Base-by-base conservation (phyloP, 2,888 invertebrate species). In the Monochamus alternatus region DNA sequence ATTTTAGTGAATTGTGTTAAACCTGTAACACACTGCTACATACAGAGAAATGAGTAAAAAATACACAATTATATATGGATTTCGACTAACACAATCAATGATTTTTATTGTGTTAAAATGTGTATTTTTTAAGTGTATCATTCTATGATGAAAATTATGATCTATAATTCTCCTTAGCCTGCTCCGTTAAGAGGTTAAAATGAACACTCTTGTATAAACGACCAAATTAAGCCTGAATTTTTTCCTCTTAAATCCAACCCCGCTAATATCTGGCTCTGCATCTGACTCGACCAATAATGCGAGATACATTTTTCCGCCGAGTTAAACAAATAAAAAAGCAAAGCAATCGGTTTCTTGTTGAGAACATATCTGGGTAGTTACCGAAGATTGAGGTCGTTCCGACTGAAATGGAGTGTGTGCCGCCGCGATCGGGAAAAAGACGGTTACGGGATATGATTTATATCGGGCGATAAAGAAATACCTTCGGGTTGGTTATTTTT, bases 311-410 rank as follows among this genome's bases (percentile, higher is more conserved):
- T 47, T 66, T 66, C 73, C 66, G 51, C 59, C 44, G n/a, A 47
- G 66, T 73, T 73, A 58, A 66, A 62, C 73, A 73, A 73, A 73
- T 73, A 73, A 60, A 73, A 72, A 47, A 73, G 73, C 59, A 73
- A 66, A 62, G 73, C 72, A 75, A 75, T 75, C 67, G 73, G 63
- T 73, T 73, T 67, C 73, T 73, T 73, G 73, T 73, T 63, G 66
- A 67, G 79, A 74, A 76, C 75, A 66, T 66, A 66, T 66, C 51
- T 66, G 31, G 66, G 66, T 66, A 66, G 66, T 78, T 77, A 77
- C 77, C 79, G 77, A 81, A 78, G 78, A 81, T 81, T 76, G 80
- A 77, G 77, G 76, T 75, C 74, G 76, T 80, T 81, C 77, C 72
- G 72, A 75, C 74, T 64, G 76, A 80, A 81, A 81, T 80, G 78